Conservation (phyloP, 2,888 invertebrate genomes). For the Cheilosia pagana region DNA sequence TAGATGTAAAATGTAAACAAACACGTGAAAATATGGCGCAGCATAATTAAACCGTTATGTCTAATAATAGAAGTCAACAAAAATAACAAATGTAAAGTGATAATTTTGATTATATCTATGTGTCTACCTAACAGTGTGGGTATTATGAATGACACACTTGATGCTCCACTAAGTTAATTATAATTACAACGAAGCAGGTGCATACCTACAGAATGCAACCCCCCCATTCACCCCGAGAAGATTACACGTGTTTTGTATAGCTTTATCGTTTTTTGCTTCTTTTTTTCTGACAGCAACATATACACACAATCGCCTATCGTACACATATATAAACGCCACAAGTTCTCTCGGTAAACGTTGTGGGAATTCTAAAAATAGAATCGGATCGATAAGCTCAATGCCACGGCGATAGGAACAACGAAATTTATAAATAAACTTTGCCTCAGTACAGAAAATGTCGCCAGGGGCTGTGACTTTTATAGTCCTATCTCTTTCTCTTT, state of each 20-base stretch:
- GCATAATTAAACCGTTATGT: conserved; percentile 24
- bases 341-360: conserved; percentile 68
- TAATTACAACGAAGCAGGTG: conserved; percentile 60
- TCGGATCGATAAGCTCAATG: conserved; percentile 78
- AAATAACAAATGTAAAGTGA: conserved; percentile 25
- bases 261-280: conserved; percentile 7
- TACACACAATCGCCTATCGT: conserved; percentile 18
- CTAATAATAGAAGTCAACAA: conserved; percentile 22
- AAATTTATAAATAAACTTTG: conserved; percentile 77
- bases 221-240: conserved; percentile 42
- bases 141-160: conserved; percentile 72
- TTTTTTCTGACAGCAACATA: conserved; percentile 38
- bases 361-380: conserved; percentile 76
- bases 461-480: conserved; percentile 71
- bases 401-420: conserved; percentile 77
- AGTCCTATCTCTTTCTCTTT: conserved; percentile 33
- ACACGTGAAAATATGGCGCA: conserved; percentile 9
- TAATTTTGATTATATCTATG: conserved; percentile 42
- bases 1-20: neutral
- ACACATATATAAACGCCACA: conserved; percentile 59
- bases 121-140: conserved; percentile 56
- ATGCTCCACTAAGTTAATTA: conserved; percentile 60
- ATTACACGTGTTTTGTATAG: conserved; percentile 52
- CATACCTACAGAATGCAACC: conserved; percentile 43
- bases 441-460: conserved; percentile 72